phyloP scores from a whole-genome alignment of 2,888 invertebrate species.

The Physocephala rufipes region DNA sequence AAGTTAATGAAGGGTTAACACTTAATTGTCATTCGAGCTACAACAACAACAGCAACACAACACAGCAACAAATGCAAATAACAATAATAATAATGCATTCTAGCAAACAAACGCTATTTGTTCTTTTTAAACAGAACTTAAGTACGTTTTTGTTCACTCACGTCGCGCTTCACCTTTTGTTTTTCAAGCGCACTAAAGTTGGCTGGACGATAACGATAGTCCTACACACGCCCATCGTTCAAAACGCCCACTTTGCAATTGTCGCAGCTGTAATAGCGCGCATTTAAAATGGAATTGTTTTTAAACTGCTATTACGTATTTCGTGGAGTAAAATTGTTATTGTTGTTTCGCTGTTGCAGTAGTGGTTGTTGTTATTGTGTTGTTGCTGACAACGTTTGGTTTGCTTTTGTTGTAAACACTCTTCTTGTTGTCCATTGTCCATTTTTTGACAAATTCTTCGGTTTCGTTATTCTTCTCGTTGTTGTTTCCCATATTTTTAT shows the following conservation, averaged over 20 bases:
- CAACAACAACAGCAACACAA: background rate
- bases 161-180: background rate
- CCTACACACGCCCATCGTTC: background rate
- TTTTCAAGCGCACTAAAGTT: background rate
- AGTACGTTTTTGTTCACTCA: background rate
- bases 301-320: slow-evolving; percentile 13
- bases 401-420: no score
- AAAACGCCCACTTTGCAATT: background rate
- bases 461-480: slow-evolving; percentile 6
- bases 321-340: background rate
- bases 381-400: no score
- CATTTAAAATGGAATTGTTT: no score
- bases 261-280: slow-evolving; percentile 1
- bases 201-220: background rate
- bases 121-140: background rate
- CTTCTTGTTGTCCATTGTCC: background rate
- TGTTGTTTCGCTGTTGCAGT: background rate
- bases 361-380: background rate
- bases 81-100: background rate
- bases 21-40: slow-evolving; percentile 16
- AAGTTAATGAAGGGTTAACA: slow-evolving; percentile 21
- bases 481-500: no score
- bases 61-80: slow-evolving; percentile 1
- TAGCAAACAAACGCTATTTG: background rate
- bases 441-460: background rate